phyloP scores from a whole-genome alignment of 2,797 vertebrate species.

The Nyctibius grandis region DNA sequence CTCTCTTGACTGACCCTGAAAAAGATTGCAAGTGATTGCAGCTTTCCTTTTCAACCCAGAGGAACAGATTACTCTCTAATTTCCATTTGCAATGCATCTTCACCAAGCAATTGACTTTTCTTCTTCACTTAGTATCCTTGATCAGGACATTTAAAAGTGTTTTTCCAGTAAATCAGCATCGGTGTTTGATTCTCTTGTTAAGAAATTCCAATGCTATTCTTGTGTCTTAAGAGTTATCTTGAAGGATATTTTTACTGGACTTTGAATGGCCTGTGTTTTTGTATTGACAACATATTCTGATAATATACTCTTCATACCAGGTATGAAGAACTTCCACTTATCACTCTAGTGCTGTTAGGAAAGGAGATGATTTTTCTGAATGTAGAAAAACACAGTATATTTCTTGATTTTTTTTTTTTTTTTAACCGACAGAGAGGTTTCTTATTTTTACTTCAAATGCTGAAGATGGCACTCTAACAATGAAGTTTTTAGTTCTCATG shows the following conservation, averaged over 20 bases:
- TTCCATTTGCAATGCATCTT: background rate
- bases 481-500: background rate
- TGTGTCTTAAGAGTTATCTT: background rate
- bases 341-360: background rate
- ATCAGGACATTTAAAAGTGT: background rate
- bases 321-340: background rate
- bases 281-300: background rate
- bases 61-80: background rate
- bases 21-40: background rate
- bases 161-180: background rate
- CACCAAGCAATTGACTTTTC: background rate
- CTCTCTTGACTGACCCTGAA: background rate
- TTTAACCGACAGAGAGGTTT: background rate
- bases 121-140: background rate
- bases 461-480: slow-evolving; percentile 25
- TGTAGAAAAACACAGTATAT: background rate
- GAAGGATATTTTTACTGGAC: background rate
- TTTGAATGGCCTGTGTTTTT: background rate
- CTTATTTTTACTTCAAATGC: background rate
- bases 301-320: background rate
- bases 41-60: background rate
- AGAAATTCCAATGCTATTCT: background rate
- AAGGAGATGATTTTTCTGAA: background rate
- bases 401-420: background rate
- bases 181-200: background rate